Base-by-base conservation (phyloP, 2,797 vertebrate species). In the Pristis pectinata region DNA sequence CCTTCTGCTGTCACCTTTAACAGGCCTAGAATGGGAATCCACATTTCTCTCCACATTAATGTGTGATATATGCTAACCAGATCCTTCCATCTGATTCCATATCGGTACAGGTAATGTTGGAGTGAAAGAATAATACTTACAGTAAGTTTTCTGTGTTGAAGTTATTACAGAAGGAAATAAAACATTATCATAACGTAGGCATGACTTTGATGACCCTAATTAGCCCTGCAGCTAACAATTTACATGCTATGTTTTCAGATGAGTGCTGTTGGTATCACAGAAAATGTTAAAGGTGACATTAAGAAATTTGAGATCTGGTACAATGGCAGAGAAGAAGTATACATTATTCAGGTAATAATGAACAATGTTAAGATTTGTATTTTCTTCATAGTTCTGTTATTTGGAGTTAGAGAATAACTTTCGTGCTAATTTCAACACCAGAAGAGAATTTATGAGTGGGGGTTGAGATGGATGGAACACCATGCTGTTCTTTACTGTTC, bases 281-380 rank as follows among this genome's bases (percentile, higher is more conserved):
- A 99, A 96, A 97, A 98, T 79, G 97, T 99, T 93, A 99, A 99
- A 97, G 97, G 98, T 0, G 98, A 99, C 96, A 97, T 95, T 95
- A 99, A 98, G 96, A 99, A 99, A 96, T 99, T 99, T 96, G 99
- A 99, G 96, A 98, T 99, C 95, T 98, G 98, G 98, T 98, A 97
- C 96, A 98, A 97, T 7, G 98, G 98, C 95, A 97, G 98, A 97
- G 98, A 98, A 95, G 98, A 99, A 95, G 99, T 99, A 94, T 99
- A 99, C 96, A 98, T 99, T 95, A 97, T 98, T 95, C 98, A 99
- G 98, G 99, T 99, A 97, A 96, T 70, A 74, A 74, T 30, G 24
- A 74, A 27, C 15, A 4, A 83, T 30, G 0, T 11, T 80, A 17
- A 82, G 64, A 94, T 34, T 9, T n/a, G 13, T 10, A 11, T 61